Evolutionary conservation across 2,888 invertebrate species (phyloP).

Genomic region (Hypercompe scribonia): DNA sequence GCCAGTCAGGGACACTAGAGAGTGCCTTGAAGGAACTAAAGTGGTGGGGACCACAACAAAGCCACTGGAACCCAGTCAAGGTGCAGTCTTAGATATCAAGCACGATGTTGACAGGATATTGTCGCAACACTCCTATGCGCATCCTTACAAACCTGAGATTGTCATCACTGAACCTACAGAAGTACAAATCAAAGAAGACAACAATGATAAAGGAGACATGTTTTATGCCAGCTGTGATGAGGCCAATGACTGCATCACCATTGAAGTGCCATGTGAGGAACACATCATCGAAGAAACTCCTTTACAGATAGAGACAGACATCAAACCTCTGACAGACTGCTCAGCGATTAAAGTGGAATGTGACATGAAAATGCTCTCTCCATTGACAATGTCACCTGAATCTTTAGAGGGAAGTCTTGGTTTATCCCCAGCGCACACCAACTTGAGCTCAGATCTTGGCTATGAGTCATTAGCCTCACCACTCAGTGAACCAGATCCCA

Average conservation of each 20-base stretch:
- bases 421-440: conserved; percentile 78
- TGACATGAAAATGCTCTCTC: conserved; percentile 81
- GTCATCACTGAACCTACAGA: conserved; percentile 47
- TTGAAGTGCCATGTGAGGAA: conserved; percentile 89
- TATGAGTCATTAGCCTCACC: conserved; percentile 84
- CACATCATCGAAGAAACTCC: conserved; percentile 74
- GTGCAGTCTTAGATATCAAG: conserved; percentile 82
- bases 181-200: conserved; percentile 69
- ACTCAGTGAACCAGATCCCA: conserved; percentile 79
- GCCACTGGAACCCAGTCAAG: conserved; percentile 93
- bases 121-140: conserved; percentile 84
- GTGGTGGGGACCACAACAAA: conserved; percentile 96
- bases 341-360: conserved; percentile 69
- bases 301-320: conserved; percentile 69
- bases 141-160: conserved; percentile 75
- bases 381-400: conserved; percentile 74
- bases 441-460: conserved; percentile 78
- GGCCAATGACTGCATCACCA: conserved; percentile 90
- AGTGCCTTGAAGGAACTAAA: conserved; percentile 86
- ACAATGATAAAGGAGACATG: conserved; percentile 85
- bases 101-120: conserved; percentile 82
- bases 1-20: conserved; percentile 73
- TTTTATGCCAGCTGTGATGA: conserved; percentile 91
- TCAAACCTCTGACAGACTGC: conserved; percentile 60
- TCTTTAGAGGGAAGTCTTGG: conserved; percentile 73